phyloP scores from a whole-genome alignment of 2,888 invertebrate species.

The Lepas anatifera region DNA sequence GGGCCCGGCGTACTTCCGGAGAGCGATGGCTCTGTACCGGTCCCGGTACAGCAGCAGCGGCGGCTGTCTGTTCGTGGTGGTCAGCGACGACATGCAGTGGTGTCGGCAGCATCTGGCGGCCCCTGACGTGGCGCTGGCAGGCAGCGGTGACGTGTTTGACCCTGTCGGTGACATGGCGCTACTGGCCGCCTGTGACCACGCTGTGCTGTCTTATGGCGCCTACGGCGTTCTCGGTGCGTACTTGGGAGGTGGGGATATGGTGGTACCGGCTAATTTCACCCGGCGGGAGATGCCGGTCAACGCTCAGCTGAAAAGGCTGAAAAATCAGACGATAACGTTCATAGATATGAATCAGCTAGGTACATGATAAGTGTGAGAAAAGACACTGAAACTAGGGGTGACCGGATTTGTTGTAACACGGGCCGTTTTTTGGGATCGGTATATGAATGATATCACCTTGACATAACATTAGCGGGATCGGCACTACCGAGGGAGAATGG shows the following conservation, averaged over 20 bases:
- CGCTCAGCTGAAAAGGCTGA: not conserved
- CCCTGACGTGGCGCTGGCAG: not conserved
- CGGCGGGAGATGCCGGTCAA: not conserved
- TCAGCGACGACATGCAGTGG: not conserved
- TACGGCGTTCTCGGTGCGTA: not conserved
- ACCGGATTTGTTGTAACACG: too few species aligned
- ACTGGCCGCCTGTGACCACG: constrained; percentile 11
- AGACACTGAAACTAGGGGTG: too few species aligned
- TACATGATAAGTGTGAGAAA: too few species aligned
- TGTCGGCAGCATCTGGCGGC: not conserved
- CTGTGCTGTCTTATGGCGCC: not conserved
- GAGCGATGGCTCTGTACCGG: not conserved
- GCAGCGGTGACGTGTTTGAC: not conserved
- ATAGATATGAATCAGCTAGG: not conserved
- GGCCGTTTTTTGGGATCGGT: too few species aligned
- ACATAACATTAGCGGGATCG: too few species aligned
- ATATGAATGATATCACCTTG: too few species aligned
- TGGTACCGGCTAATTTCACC: not conserved
- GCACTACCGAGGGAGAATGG: too few species aligned
- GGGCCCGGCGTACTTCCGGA: not conserved
- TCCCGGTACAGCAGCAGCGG: too few species aligned
- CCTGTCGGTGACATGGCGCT: not conserved
- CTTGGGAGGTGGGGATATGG: not conserved
- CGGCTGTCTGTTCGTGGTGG: not conserved
- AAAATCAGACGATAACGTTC: not conserved